phyloP scores from a whole-genome alignment of 2,888 invertebrate genomes.

The Callosobruchus maculatus region DNA sequence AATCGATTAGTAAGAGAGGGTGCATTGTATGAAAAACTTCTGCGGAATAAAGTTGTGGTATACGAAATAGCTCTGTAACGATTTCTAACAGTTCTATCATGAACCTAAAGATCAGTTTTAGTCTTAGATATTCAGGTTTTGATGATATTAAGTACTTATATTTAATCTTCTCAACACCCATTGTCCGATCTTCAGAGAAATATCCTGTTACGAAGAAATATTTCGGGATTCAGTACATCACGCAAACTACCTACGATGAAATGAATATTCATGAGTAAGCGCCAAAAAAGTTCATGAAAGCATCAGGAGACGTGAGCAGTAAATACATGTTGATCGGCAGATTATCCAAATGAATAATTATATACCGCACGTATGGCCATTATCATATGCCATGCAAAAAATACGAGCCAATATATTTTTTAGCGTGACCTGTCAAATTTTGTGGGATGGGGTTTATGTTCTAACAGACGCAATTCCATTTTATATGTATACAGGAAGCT shows the following conservation, averaged over 20 bases:
- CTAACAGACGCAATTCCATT: neutral
- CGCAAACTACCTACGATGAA: neutral
- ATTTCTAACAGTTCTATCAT: too few relatives aligned
- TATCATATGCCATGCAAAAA: constrained; percentile 15
- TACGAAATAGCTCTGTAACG: too few relatives aligned
- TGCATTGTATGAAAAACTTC: too few relatives aligned
- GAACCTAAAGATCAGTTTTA: too few relatives aligned
- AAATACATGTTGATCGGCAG: neutral
- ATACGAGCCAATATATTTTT: constrained; percentile 7
- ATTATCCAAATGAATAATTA: neutral
- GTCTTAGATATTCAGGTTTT: too few relatives aligned
- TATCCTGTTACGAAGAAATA: neutral
- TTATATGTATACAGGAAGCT: neutral
- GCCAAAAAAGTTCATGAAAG: neutral
- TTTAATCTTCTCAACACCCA: too few relatives aligned
- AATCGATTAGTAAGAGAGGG: too few relatives aligned
- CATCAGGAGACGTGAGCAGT: neutral
- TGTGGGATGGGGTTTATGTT: neutral
- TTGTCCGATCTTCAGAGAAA: too few relatives aligned
- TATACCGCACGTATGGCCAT: neutral
- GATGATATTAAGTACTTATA: too few relatives aligned
- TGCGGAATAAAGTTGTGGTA: too few relatives aligned
- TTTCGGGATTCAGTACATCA: neutral
- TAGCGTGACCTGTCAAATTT: constrained; percentile 5
- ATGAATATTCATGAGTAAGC: neutral